A percentile compares a stretch with the other conserved stretches of the same genome.
Conservation (phyloP, 2,888 invertebrate genomes). For the Venusia cambrica region DNA sequence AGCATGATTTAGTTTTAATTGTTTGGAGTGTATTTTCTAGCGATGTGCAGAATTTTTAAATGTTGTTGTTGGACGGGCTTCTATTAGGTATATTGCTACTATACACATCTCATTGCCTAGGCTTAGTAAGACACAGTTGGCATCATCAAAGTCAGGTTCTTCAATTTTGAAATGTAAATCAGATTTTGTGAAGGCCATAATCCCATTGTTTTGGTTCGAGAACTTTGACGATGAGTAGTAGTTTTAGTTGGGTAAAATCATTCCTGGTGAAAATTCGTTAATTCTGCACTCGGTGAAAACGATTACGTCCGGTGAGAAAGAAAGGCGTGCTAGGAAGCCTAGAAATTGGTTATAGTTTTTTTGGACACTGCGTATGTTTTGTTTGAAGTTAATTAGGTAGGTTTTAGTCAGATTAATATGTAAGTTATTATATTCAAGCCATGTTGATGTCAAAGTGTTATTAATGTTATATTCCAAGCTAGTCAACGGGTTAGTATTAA, state of each 20-base stretch:
- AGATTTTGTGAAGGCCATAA: slow-evolving; percentile 1
- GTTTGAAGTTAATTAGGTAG: neutral
- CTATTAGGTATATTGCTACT: slow-evolving; percentile 1
- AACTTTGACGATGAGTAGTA: neutral
- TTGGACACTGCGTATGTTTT: slow-evolving; percentile 10
- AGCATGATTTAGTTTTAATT: neutral
- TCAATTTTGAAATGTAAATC: neutral
- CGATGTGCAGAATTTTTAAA: neutral
- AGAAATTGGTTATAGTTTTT: slow-evolving; percentile 6
- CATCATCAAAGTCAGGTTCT: slow-evolving; percentile 7
- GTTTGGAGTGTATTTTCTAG: slow-evolving; percentile 2
- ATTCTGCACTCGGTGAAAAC: slow-evolving; percentile 12
- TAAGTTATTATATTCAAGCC: neutral
- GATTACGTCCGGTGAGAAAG: slow-evolving; percentile 1
- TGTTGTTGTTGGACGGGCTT: slow-evolving; percentile 1
- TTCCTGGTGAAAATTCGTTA: neutral
- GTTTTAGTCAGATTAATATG: neutral
- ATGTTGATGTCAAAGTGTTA: no score
- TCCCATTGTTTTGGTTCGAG: slow-evolving; percentile 12
- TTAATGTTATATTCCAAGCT: no score
- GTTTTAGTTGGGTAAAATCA: neutral
- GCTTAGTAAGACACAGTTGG: slow-evolving; percentile 1
- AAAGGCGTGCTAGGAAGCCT: neutral
- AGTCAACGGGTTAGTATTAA: no score
- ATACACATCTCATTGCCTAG: neutral